Percentiles rank a stretch among this genome's conserved stretches.
Evolutionary conservation across 2,113 vertebrate species (phyloP).

Genomic region (Nymphicus hollandicus): DNA sequence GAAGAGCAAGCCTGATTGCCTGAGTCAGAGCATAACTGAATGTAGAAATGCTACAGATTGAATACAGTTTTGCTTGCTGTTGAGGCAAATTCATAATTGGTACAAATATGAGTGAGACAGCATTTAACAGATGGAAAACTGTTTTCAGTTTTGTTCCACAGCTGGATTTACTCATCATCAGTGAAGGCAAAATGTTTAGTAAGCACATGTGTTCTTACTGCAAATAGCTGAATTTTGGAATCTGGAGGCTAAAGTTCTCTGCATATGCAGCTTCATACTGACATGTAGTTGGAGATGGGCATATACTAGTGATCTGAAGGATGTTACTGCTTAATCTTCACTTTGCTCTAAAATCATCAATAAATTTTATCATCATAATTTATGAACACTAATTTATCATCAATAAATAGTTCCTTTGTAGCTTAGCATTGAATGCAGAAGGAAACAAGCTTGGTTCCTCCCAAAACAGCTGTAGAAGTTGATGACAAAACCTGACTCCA

Average conservation of each 20-base stretch:
- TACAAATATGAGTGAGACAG: not conserved
- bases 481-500: not conserved
- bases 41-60: not conserved
- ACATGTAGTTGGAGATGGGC: not conserved
- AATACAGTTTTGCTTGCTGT: not conserved
- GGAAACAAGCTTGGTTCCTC: not conserved
- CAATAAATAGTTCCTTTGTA: not conserved
- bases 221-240: not conserved
- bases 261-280: not conserved
- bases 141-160: not conserved
- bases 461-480: not conserved
- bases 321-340: not conserved
- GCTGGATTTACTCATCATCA: not conserved
- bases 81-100: not conserved
- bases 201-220: not conserved
- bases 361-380: not conserved
- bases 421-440: not conserved
- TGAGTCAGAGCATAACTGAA: not conserved
- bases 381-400: not conserved
- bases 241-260: not conserved
- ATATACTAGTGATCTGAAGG: not conserved
- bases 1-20: not conserved
- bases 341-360: not conserved
- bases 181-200: not conserved
- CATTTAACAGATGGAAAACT: not conserved